A percentile compares a stretch with the other conserved stretches of the same genome.
These are phyloP conservation scores for Meteorus colon DNA, from an alignment of 2,888 invertebrate genomes.

Conservation along the genomic window DNA sequence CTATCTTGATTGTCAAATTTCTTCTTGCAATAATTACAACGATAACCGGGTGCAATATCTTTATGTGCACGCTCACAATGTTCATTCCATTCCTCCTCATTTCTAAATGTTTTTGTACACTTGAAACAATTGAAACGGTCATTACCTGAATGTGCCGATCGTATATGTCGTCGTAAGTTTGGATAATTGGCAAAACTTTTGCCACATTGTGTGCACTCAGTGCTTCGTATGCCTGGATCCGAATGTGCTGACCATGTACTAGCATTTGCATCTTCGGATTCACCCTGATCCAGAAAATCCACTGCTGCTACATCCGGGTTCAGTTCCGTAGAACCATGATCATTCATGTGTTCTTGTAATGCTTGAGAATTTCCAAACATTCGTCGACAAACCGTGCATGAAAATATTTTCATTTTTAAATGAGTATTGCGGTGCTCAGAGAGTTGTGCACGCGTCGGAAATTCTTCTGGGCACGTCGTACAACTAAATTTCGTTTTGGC, in stretches of 20 bases:
- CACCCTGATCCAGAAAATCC: conserved; percentile 33
- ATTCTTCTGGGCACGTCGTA: conserved; percentile 74
- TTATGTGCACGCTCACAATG: conserved; percentile 76
- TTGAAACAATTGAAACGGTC: conserved; percentile 77
- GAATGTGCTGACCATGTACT: conserved; percentile 52
- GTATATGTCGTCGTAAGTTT: conserved; percentile 65
- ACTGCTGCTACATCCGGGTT: conserved; percentile 57
- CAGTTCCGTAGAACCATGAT: conserved; percentile 57
- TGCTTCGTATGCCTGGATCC: conserved; percentile 56
- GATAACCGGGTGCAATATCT: conserved; percentile 45
- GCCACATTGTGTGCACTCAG: conserved; percentile 77
- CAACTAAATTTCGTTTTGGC: conserved; percentile 72
- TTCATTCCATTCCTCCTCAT: conserved; percentile 77
- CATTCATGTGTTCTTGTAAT: conserved; percentile 69
- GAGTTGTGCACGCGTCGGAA: conserved; percentile 76
- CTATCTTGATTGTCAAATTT: conserved; percentile 59
- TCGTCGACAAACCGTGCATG: conserved; percentile 77
- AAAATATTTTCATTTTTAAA: conserved; percentile 79
- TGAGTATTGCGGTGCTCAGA: conserved; percentile 81
- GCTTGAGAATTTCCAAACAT: conserved; percentile 79
- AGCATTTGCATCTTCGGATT: conserved; percentile 35
- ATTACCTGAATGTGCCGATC: conserved; percentile 62
- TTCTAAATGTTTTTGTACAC: conserved; percentile 78
- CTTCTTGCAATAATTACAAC: conserved; percentile 57
- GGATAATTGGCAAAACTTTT: conserved; percentile 75